Evolutionary conservation across 23 tunicate species (phyloP), one percentile per base, ranked within the genome.

Genomic region (Styela plicata): DNA sequence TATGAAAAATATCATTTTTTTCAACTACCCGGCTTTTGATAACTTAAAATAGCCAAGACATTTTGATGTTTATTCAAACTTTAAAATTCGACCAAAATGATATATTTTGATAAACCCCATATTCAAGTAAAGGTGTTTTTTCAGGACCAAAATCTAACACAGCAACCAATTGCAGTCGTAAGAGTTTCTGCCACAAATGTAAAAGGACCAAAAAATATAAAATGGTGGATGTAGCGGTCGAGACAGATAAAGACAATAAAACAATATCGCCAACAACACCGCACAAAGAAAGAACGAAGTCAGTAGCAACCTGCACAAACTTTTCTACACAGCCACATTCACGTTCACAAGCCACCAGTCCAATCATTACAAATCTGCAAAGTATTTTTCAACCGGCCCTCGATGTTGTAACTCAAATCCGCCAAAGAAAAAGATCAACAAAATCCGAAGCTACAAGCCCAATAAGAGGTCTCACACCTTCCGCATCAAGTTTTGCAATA

Each of bases 71-170:
- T n/a, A n/a, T n/a, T n/a, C n/a, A n/a, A n/a, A n/a, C n/a, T n/a
- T n/a, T n/a, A n/a, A n/a, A n/a, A n/a, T n/a, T n/a, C n/a, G n/a
- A n/a, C n/a, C n/a, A n/a, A n/a, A n/a, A n/a, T n/a, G n/a, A n/a
- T n/a, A n/a, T n/a, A n/a, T n/a, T n/a, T n/a, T n/a, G n/a, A n/a
- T n/a, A n/a, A n/a, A n/a, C n/a, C n/a, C n/a, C n/a, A n/a, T n/a
- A n/a, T n/a, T n/a, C n/a, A n/a, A n/a, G n/a, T n/a, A n/a, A n/a
- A n/a, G n/a, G n/a, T n/a, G n/a, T 34, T 44, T 36, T 36, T 44
- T 21, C 64, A 76, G 81, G 81, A 76, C 27, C 66, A 53, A 76
- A 53, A 76, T 76, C 81, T 10, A 44, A n/a, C 24, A 53, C 63
- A 10, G 31, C 81, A 26, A 24, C 81, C n/a, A 26, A n/a, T 29